Base-by-base conservation (phyloP, 2,888 invertebrate species). In the Xestobium rufovillosum region DNA sequence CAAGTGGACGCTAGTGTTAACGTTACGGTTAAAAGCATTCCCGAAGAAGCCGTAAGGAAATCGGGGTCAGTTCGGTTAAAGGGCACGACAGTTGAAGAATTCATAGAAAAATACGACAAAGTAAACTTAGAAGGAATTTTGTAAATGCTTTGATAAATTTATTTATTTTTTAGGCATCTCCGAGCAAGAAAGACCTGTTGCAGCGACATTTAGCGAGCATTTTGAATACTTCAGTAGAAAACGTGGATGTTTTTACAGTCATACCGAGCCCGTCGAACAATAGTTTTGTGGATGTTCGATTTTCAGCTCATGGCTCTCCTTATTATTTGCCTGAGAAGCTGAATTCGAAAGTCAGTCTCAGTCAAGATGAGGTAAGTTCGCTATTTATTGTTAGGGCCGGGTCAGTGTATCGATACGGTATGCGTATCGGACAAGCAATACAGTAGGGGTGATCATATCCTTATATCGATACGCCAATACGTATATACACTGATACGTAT, bases 211-310 rank as follows among this genome's bases (percentile, higher is more conserved):
- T 89, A 34, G 75, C 89, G 0, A 67, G 72, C 42, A 74, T 87
- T 31, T 75, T 92, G 50, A 86, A 86, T 55, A 81, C 83, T 0
- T 82, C 84, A 0, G 59, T 78, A 38, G 77, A 83, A 31, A 89
- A 92, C 59, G 87, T 98, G 0, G 92, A 95, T 58, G 83, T 97
- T 0, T 94, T 97, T 60, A 95, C 95, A 0, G 87, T 96, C 1
- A 73, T 90, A 16, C 75, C 76, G 49, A 79, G 82, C 10, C 74
- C 75, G 1, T 47, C 50, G 19, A 78, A 81, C 51, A 75, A 75
- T 42, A 71, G 73, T 1, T 73, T 80, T 6, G 66, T 90, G 42
- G 95, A 96, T 57, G 83, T 96, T 0, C 71, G 94, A 47, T 96
- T 85, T 60, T 85, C 94, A 0, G 95, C 89, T 0, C 94, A 94